Evolutionary conservation across 2,888 invertebrate species (phyloP).

Genomic region (Caenorhabditis becei): DNA sequence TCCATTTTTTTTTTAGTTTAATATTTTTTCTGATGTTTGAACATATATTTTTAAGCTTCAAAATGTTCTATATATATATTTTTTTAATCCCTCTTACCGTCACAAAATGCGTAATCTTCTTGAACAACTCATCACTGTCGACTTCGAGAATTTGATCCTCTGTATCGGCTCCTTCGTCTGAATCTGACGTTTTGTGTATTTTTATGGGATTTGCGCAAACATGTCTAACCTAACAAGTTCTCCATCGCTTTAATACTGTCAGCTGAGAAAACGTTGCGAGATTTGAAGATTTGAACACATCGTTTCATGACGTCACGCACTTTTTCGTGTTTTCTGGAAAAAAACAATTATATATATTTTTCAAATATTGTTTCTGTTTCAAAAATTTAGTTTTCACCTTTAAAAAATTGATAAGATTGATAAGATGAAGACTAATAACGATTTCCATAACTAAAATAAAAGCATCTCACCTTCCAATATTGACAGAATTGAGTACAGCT

Average conservation of each 20-base stretch:
- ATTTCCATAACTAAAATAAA: slow-evolving; percentile 7
- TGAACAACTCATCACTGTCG: slow-evolving; percentile 58
- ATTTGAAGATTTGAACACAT: slow-evolving; percentile 83
- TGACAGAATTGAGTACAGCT: slow-evolving; percentile 66
- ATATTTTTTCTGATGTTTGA: too few relatives aligned
- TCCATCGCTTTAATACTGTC: slow-evolving; percentile 88
- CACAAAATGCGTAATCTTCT: slow-evolving; percentile 62
- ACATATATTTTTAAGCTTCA: neutral
- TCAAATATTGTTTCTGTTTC: neutral
- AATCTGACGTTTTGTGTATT: slow-evolving; percentile 19
- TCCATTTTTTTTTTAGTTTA: neutral
- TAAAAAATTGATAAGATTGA: neutral
- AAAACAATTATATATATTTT: slow-evolving; percentile 8
- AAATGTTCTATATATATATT: neutral
- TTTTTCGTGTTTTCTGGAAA: slow-evolving; percentile 65
- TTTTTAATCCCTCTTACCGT: slow-evolving; percentile 25
- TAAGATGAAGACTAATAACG: too few relatives aligned
- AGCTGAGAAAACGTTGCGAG: slow-evolving; percentile 85
- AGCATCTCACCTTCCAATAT: slow-evolving; percentile 62
- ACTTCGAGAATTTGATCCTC: slow-evolving; percentile 66
- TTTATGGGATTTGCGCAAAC: neutral
- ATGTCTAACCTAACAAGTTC: slow-evolving; percentile 66
- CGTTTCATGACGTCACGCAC: slow-evolving; percentile 81
- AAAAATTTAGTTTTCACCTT: too few relatives aligned
- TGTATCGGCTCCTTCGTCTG: slow-evolving; percentile 61